Base-by-base conservation (phyloP, 2,797 vertebrate species). In the Myotis vivesi region DNA sequence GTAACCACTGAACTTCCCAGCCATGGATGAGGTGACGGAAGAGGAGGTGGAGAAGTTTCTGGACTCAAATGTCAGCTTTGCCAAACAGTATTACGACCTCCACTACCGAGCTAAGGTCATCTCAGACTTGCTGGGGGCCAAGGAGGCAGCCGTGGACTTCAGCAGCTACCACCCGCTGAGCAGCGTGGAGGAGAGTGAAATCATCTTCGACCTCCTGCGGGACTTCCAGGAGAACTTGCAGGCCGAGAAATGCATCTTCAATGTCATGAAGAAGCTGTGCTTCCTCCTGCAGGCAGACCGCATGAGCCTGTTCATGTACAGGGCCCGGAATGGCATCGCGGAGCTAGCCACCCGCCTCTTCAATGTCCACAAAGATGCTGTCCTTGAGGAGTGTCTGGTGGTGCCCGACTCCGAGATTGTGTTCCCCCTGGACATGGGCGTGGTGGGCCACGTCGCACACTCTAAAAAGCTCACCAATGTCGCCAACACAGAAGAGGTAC, bases 231-330 rank as follows among this genome's bases (percentile, higher is more conserved):
- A 99, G 83, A 99, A 99, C 94, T 91, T 99, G 91, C 98, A 99
- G 90, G 98, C 98, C 76, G 99, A 99, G 98, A 98, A 95, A 94
- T 98, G 98, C 6, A 77, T 99, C 83, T 99, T 99, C 98, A 99
- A 98, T 38, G 98, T 99, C 77, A 98, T 99, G 98, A 98, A 95
- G 49, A 99, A 99, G 97, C 98, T 99, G 46, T 97, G 98, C 96
- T 99, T 99, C 97, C 98, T 99, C 92, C 92, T 99, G 81, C 98
- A 97, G 64, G 98, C 99, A 0, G 99, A 99, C 55, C 98, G 98
- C 92, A 99, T 99, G 99, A 99, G 99, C 46, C 98, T 99, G 41
- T 99, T 99, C 98, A 99, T 99, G 99, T 99, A 99, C 97, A 97
- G 99, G 55, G 98, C 98, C 97, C 98, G 99, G 86, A 99, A 99